A percentile compares a stretch with the other conserved stretches of the same genome.
These are phyloP conservation scores for Drosophila pallidifrons DNA, from an alignment of 1,140 invertebrate species.

Conservation along the genomic window DNA sequence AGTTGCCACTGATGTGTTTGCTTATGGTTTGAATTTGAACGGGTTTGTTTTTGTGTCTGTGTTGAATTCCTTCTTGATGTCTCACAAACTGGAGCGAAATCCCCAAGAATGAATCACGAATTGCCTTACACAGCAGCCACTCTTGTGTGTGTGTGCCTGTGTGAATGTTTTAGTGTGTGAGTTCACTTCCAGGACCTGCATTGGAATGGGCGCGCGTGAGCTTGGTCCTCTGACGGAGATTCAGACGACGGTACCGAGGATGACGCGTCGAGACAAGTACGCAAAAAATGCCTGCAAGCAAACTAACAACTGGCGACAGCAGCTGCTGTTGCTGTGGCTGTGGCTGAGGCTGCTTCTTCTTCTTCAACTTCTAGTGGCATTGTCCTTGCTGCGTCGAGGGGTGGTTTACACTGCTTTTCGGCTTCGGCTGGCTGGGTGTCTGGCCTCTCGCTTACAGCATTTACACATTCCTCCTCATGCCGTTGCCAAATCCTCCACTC, in stretches of 20 bases:
- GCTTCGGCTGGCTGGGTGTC: conserved; percentile 59
- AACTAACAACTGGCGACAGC: conserved; percentile 59
- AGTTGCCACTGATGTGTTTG: conserved; percentile 12
- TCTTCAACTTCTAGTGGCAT: conserved; percentile 64
- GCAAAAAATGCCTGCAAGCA: conserved; percentile 75
- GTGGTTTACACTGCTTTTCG: conserved; percentile 65
- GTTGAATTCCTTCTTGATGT: not conserved
- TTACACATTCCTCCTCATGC: conserved; percentile 43
- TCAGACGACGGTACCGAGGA: conserved; percentile 40
- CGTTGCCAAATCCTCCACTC: conserved; percentile 23
- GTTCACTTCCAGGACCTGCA: conserved; percentile 30
- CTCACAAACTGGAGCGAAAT: conserved; percentile 17
- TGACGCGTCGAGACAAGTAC: conserved; percentile 77
- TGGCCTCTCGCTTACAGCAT: conserved; percentile 69
- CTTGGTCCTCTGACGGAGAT: conserved; percentile 50
- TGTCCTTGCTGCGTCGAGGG: conserved; percentile 71
- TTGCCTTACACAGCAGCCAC: conserved; percentile 12
- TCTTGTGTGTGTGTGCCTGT: not conserved
- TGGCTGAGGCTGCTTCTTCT: conserved; percentile 55
- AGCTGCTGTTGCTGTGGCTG: conserved; percentile 33
- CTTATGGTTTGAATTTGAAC: not conserved
- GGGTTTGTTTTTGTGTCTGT: conserved; percentile 7
- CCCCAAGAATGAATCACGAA: conserved; percentile 33
- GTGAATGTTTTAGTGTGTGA: not conserved
- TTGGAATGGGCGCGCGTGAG: conserved; percentile 67